Conservation (phyloP, 1,140 invertebrate species). For the Prorops nasuta region DNA sequence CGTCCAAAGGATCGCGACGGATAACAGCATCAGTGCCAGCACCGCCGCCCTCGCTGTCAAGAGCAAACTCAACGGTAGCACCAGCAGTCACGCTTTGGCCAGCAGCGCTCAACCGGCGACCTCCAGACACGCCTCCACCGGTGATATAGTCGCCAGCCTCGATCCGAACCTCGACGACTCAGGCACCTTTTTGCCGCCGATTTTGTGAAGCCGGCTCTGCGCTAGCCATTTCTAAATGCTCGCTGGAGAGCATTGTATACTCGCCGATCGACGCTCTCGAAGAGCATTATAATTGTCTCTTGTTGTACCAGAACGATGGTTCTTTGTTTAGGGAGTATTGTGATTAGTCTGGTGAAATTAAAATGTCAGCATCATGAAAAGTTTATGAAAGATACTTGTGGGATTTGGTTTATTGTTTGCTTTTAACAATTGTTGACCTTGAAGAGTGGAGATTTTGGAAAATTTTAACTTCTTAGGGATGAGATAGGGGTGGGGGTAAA, state of each 20-base stretch:
- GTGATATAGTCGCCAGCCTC: conserved; percentile 53
- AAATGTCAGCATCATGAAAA: no score
- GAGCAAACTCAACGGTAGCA: conserved; percentile 52
- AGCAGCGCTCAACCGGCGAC: conserved; percentile 43
- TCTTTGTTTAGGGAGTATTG: no score
- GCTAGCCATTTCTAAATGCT: conserved; percentile 50
- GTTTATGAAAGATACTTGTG: no score
- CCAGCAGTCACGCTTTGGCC: conserved; percentile 50
- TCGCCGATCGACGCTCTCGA: no score
- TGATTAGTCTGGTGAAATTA: no score
- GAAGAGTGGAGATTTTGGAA: no score
- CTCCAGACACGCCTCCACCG: conserved; percentile 52
- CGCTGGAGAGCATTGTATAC: background rate
- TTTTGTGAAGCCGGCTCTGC: conserved; percentile 55
- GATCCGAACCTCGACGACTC: conserved; percentile 66
- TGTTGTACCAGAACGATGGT: no score
- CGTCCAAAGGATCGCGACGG: conserved; percentile 43
- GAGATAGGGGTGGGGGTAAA: no score
- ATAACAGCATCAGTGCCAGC: conserved; percentile 27
- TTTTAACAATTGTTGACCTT: no score
- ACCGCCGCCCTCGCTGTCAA: conserved; percentile 35
- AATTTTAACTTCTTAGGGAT: no score
- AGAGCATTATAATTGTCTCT: no score
- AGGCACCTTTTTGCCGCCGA: conserved; percentile 66
- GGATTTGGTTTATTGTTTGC: no score